A percentile compares a stretch with the other conserved stretches of the same genome.
Conservation (phyloP, 64 coral and sea anemone species). For the Stichodactyla mertensii region DNA sequence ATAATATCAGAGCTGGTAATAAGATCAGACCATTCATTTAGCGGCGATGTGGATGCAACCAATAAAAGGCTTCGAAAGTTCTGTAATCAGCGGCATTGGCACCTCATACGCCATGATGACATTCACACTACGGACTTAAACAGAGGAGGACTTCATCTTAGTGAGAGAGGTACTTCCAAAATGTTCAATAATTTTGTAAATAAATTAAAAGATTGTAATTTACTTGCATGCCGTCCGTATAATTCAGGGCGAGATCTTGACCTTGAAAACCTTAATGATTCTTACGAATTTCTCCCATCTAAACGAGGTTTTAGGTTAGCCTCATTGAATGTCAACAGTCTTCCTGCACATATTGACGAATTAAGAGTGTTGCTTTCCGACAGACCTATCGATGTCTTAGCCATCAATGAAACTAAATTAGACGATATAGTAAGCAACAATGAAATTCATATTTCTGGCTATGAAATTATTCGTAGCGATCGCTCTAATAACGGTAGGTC, state of each 20-base stretch:
- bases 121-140: not conserved
- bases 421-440: conserved; percentile 29
- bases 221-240: not conserved
- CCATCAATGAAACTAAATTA: conserved; percentile 71
- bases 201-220: not conserved
- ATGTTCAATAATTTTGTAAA: conserved; percentile 20
- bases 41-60: not conserved
- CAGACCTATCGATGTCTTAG: conserved; percentile 58
- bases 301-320: conserved; percentile 15
- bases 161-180: conserved; percentile 23
- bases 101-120: conserved; percentile 18
- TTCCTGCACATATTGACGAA: conserved; percentile 27
- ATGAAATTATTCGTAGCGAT: conserved; percentile 54
- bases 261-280: no score
- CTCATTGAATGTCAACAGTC: conserved; percentile 15
- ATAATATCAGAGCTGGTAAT: conserved; percentile 1
- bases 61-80: conserved; percentile 45
- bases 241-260: no score
- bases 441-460: conserved; percentile 50
- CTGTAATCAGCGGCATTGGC: conserved; percentile 16
- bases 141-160: conserved; percentile 27
- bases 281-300: conserved; percentile 7
- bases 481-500: conserved; percentile 27
- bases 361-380: conserved; percentile 37
- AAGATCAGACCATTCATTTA: not conserved